Evolutionary conservation across 2,888 invertebrate species (phyloP).

Genomic region (Chouioia cunea): DNA sequence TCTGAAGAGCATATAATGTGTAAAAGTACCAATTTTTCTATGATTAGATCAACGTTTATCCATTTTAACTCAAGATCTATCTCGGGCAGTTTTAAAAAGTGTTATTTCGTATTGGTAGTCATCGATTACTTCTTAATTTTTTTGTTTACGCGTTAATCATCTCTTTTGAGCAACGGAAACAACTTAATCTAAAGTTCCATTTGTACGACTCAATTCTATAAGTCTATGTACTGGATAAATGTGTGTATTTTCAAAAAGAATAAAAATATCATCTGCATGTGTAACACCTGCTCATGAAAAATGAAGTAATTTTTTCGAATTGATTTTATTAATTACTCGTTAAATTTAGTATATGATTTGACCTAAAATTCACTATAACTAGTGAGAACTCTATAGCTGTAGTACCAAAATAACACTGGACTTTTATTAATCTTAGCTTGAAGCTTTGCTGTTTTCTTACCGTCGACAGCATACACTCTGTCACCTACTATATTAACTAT

Average conservation of each 20-base stretch:
- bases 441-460: constrained; percentile 72
- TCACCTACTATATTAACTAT: constrained; percentile 74
- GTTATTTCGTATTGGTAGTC: not conserved
- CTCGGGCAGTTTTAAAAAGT: constrained; percentile 43
- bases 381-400: constrained; percentile 72
- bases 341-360: not conserved
- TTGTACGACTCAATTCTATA: constrained; percentile 70
- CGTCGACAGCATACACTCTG: constrained; percentile 74
- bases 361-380: constrained; percentile 73
- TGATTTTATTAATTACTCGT: not conserved
- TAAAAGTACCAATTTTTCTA: constrained; percentile 70
- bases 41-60: constrained; percentile 69
- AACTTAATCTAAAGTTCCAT: constrained; percentile 71
- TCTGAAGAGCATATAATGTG: constrained; percentile 71
- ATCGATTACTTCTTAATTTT: too few relatives aligned
- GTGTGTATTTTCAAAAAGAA: constrained; percentile 75
- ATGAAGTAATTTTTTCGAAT: not conserved
- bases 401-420: constrained; percentile 76
- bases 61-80: constrained; percentile 66
- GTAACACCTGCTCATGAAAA: not conserved
- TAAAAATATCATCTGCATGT: constrained; percentile 45
- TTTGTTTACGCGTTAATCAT: constrained; percentile 59
- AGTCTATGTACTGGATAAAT: constrained; percentile 63
- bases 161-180: constrained; percentile 72
- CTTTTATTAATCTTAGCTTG: constrained; percentile 72